These are phyloP conservation scores for Poecile montanus DNA, from an alignment of 2,797 vertebrate genomes.

Conservation along the genomic window DNA sequence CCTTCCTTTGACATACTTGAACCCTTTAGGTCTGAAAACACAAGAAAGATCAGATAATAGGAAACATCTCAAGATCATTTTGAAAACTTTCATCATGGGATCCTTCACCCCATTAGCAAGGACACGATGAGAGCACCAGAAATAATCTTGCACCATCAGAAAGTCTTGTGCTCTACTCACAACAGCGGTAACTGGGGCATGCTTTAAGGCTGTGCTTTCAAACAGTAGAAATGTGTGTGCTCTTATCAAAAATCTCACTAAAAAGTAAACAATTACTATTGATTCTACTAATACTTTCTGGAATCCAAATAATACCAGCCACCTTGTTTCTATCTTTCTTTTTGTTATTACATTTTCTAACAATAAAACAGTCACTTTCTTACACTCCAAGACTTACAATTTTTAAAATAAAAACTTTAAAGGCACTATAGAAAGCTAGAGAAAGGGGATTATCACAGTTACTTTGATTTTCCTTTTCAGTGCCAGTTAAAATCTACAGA, in stretches of 20 bases:
- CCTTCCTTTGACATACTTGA: neutral
- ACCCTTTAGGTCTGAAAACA: neutral
- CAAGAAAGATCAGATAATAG: neutral
- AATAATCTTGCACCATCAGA: neutral
- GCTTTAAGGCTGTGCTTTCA: neutral
- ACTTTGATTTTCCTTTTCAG: neutral
- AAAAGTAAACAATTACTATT: neutral
- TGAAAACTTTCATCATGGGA: neutral
- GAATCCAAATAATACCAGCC: neutral
- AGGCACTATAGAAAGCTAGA: neutral
- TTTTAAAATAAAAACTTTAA: neutral
- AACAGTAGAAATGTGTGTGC: neutral
- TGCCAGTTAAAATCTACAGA: neutral
- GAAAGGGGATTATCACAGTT: neutral
- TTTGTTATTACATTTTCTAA: neutral
- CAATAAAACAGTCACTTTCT: neutral
- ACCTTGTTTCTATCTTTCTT: neutral
- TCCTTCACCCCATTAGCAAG: neutral
- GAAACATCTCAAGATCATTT: neutral
- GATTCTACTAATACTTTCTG: neutral
- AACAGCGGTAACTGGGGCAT: neutral
- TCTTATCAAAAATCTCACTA: conserved; percentile 3
- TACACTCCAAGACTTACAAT: neutral
- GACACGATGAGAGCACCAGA: neutral
- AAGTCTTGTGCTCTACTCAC: neutral